Evolutionary conservation across 2,797 vertebrate species (phyloP), one percentile per base, ranked within the genome.

Genomic region (Psittacula echo): DNA sequence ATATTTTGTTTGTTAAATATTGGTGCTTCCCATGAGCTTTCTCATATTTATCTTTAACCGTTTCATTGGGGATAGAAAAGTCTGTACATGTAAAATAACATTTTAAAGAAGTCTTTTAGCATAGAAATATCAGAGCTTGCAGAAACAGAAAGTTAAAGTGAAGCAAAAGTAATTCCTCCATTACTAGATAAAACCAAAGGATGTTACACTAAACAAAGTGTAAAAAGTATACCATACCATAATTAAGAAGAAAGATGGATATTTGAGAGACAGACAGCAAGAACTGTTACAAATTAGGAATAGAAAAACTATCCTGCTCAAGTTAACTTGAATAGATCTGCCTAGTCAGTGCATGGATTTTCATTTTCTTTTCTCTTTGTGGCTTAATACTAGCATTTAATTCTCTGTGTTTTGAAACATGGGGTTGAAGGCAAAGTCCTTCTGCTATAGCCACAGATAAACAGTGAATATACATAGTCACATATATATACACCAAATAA

Each of bases 241-340:
- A n/a, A 74, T 67, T 68, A 83, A 80, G 79, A 90, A 97, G 44
- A 62, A 42, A 95, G 45, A 82, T 77, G 56, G 53, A 84, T 96
- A 89, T 37, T 80, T 96, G 75, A 94, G 76, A 91, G 78, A 89
- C 47, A 64, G n/a, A 74, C 11, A 84, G 42, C 42, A 85, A 70
- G 18, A 95, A 44, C 18, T 32, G 18, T 66, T 60, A 86, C 37
- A 82, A 95, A 97, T 60, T 42, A 65, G 1, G 26, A 41, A 61
- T 58, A 82, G 39, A 42, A 88, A 78, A 84, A 18, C 0, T 18
- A 4, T 24, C 17, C 47, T 93, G 24, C 21, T 91, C 60, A 89
- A 89, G 34, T 91, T 96, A 91, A 42, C n/a, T 82, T 37, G 64
- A 91, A 37, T 71, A 92, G 32, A 91, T 18, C n/a, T 80, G 27